phyloP scores from a whole-genome alignment of 2,113 vertebrate species.

The Amblyopsis rosae region DNA sequence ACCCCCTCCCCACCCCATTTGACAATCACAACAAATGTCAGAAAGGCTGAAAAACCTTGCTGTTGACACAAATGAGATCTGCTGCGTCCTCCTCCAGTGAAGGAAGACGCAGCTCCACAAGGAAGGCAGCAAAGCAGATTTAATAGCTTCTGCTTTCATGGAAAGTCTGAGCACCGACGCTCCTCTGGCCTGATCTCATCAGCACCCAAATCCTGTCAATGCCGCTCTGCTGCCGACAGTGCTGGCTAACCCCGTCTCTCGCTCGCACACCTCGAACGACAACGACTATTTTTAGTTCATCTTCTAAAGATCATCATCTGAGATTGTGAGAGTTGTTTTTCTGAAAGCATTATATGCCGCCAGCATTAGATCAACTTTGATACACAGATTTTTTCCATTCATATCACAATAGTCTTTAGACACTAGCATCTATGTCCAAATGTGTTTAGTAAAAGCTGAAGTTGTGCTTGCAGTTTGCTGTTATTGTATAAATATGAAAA shows the following conservation, averaged over 20 bases:
- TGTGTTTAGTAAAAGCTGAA: too few relatives aligned
- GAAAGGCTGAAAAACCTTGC: constrained; percentile 52
- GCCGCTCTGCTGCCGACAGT: neutral
- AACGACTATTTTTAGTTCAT: neutral
- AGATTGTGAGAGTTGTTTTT: too few relatives aligned
- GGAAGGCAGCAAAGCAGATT: constrained; percentile 31
- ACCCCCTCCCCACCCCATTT: constrained; percentile 26
- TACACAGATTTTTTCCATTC: too few relatives aligned
- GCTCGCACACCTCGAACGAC: neutral
- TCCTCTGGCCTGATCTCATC: constrained; percentile 8
- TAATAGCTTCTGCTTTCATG: constrained; percentile 41
- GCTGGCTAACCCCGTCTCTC: neutral
- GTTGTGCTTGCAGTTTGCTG: too few relatives aligned
- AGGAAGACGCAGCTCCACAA: constrained; percentile 14
- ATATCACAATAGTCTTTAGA: too few relatives aligned
- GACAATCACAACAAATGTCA: constrained; percentile 55
- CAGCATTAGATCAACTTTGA: too few relatives aligned
- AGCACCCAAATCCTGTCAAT: constrained; percentile 18
- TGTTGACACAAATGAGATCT: constrained; percentile 59
- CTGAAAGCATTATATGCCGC: too few relatives aligned
- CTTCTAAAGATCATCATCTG: too few relatives aligned
- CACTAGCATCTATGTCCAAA: too few relatives aligned
- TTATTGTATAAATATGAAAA: too few relatives aligned
- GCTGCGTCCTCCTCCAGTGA: constrained; percentile 41
- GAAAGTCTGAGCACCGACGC: constrained; percentile 30